Base-by-base conservation (phyloP, 2,888 invertebrate species). In the Cephus nigrinus region DNA sequence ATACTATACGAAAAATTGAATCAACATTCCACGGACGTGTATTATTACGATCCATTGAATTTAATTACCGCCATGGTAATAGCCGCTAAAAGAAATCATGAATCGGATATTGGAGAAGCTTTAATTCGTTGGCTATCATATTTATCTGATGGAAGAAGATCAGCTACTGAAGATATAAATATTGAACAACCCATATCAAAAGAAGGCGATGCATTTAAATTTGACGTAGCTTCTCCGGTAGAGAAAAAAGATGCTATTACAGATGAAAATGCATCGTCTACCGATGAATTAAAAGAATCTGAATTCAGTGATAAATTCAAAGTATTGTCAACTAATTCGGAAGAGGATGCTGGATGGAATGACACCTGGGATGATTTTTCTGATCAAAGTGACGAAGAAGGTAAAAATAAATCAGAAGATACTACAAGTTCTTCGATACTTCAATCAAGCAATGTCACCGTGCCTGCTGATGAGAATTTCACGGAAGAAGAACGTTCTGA, bases 311-410 rank as follows among this genome's bases (percentile, higher is more conserved):
- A 36, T 55, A 69, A 30, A 55, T 68, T 68, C 5, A 40, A 71
- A 75, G 23, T 55, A 55, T 71, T 71, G 23, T 31, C 31, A 1
- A 31, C 35, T 35, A 34, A 35, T 30, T 35, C 34, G 23, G 76
- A 75, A 72, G 35, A 72, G 15, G 40, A 72, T 12, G 69, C 33
- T 73, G 75, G 31, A 31, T 76, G 77, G 77, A 86, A 84, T 55
- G 87, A 90, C 31, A 86, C 87, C 55, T 90, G 90, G 90, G 88
- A 84, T 9, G 87, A 89, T 81, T 87, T 89, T 81, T 86, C 87
- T n/a, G 87, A 88, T 69, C 83, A 83, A 35, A 80, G 82, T 74
- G 75, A 82, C 11, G 80, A 82, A 73, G 83, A 84, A 74, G 69
- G 75, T 69, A 73, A 75, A 31, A 74, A 69, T 31, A 30, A 68